A percentile compares a stretch with the other conserved stretches of the same genome.
Conservation (phyloP, 1,140 invertebrate genomes). For the Leptopilina boulardi region DNA sequence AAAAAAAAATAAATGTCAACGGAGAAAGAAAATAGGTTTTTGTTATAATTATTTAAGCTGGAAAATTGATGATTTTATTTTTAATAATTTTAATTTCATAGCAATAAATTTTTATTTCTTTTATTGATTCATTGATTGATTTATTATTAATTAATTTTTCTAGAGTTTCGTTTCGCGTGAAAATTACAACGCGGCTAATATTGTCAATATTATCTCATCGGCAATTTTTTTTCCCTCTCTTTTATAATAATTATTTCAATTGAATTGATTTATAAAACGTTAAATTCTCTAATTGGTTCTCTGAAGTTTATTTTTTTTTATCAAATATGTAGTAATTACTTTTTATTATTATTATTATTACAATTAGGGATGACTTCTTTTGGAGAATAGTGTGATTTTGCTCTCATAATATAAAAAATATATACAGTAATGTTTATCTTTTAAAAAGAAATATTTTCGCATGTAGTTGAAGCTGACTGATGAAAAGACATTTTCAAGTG, state of each 20-base stretch:
- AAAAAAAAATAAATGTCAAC: background rate
- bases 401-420: constrained; percentile 7
- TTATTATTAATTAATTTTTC: no score
- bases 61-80: no score
- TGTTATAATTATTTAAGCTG: no score
- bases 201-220: background rate
- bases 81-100: no score
- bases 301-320: background rate
- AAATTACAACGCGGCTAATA: no score
- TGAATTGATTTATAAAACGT: constrained; percentile 4
- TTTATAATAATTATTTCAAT: background rate
- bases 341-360: background rate
- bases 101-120: no score
- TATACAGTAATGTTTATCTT: background rate
- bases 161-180: no score
- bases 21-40: background rate
- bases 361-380: constrained; percentile 3
- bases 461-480: background rate
- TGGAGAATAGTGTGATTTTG: background rate
- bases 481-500: background rate
- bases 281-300: background rate
- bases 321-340: background rate
- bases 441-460: background rate
- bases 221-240: background rate
- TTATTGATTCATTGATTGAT: no score